Base-by-base conservation (phyloP, 1,140 invertebrate species). In the Bombus superbus region DNA sequence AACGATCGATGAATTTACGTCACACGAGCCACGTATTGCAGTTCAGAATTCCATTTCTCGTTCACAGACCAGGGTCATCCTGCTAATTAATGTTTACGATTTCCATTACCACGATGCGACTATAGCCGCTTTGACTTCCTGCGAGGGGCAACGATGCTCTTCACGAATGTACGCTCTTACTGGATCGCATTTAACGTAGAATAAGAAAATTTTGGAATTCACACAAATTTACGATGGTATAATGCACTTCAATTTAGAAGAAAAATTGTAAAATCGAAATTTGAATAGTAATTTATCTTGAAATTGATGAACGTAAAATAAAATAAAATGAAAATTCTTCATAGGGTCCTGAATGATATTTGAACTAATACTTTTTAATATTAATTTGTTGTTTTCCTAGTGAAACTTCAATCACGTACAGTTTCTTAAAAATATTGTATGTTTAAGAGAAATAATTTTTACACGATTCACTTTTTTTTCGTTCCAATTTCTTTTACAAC, bases 1-100 rank as follows among this genome's bases (percentile, higher is more conserved):
- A 40, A 32, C 35, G 68, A 81, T 81, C 47, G 47, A 73, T 81
- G 11, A 22, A 62, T 59, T 38, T 47, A 59, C 35, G 66, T 69
- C 35, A 38, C 66, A 32, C 40, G 32, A 71, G 28, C 35, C 25
- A 28, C 25, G 64, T 22, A 35, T 81, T 68, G 35, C 81, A 87
- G 84, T 83, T 74, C 86, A 87, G 90, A 88, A 91, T 91, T 86
- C 90, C 89, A 92, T 92, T 91, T 91, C 85, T 83, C 87, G 83
- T 82, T 91, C 81, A 86, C 68, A 85, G 85, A 86, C 87, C 89
- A 75, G 68, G 87, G 88, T 83, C 87, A 90, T 88, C 91, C 84
- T 74, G 91, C 90, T 94, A 94, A 94, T 94, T 94, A 94, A 93
- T 92, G 93, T 93, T 93, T 92, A 93, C 92, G 91, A 93, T 94